Conservation (phyloP, 2,113 vertebrate species). For the Psilopogon haemacephalus region DNA sequence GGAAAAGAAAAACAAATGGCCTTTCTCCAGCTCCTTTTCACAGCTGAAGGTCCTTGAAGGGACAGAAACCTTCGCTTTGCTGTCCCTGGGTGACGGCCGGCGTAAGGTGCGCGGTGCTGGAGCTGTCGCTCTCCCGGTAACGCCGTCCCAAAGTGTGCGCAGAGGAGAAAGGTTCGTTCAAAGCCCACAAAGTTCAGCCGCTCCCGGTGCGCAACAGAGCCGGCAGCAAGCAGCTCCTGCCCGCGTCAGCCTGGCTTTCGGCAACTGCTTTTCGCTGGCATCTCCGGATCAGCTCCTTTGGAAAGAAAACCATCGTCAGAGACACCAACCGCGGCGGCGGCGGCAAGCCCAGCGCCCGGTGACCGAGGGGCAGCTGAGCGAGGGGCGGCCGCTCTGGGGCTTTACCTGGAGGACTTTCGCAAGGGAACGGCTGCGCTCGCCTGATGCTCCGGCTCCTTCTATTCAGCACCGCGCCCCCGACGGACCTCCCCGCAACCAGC, state of each 20-base stretch:
- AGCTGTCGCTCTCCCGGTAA: not conserved
- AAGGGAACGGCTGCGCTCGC: not conserved
- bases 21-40: not conserved
- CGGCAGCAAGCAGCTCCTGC: not conserved
- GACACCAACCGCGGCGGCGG: too few relatives aligned
- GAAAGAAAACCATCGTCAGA: not conserved
- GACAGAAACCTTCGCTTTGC: not conserved
- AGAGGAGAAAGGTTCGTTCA: not conserved
- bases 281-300: not conserved
- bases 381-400: not conserved
- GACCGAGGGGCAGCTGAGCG: not conserved
- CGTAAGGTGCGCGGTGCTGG: accelerated
- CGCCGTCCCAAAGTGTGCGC: not conserved
- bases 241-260: not conserved
- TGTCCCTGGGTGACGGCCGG: not conserved
- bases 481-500: not conserved
- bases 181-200: constrained; percentile 41
- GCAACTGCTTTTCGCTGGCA: constrained; percentile 8
- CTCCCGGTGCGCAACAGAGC: not conserved
- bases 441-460: not conserved
- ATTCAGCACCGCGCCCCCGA: not conserved
- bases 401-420: constrained; percentile 38
- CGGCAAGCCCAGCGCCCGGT: not conserved
- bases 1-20: constrained; percentile 16
- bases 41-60: not conserved